Base-by-base conservation (phyloP, 2,797 vertebrate species). In the Phataginus tricuspis region DNA sequence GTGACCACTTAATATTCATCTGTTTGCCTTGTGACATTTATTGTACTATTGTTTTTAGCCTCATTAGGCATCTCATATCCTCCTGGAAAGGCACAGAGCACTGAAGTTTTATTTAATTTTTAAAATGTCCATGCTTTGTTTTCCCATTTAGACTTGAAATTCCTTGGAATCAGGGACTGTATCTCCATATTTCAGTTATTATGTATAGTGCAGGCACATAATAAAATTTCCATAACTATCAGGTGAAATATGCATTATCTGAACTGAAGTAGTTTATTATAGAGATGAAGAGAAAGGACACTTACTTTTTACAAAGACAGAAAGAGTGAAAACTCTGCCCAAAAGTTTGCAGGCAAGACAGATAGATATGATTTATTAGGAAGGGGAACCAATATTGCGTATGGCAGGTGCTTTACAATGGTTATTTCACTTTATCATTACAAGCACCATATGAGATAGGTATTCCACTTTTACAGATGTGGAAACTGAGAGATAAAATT, bases 371-470 rank as follows among this genome's bases (percentile, higher is more conserved):
- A 55, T 64, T 93, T 55, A 86, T 49, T 37, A 86, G 49, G 49
- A 90, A 89, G 61, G 53, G 23, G 57, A 85, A 80, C 34, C 66
- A 92, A 64, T 83, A 42, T 2, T 79, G 53, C 92, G 11, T 86
- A 66, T 57, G 45, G 42, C 10, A 37, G 29, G 27, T 83, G 34
- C 23, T 90, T 78, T 84, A 78, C 63, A 78, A 0, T 57, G 55
- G 63, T 74, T n/a, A 9, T 61, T 90, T 93, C n/a, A 86, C 79
- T 57, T 80, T 90, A 85, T 89, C 90, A 19, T 89, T 80, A 78
- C 2, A 69, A 80, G 42, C 77, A 78, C 63, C 69, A 55, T 37
- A 31, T 12, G 42, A 91, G 75, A 69, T 74, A 82, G 61, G 19
- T 90, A 72, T 57, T 82, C 34, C 68, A 68, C 34, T 95, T 88